Conservation (phyloP, 2,888 invertebrate genomes). For the Nesidiocoris tenuis region DNA sequence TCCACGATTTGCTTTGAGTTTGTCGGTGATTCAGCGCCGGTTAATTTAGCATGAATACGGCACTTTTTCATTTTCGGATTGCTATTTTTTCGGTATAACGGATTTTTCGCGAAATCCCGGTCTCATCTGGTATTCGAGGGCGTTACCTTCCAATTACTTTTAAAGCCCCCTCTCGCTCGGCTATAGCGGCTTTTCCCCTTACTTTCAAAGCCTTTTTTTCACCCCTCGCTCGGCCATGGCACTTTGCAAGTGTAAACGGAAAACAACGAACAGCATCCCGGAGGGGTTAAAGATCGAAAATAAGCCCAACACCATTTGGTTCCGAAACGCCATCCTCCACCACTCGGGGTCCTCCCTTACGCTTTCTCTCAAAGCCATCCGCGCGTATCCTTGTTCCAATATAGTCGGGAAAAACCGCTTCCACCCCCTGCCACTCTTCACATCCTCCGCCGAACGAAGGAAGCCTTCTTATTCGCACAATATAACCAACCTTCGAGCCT, state of each 20-base stretch:
- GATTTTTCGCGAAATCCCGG: background rate
- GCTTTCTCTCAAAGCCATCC: background rate
- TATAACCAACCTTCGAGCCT: slow-evolving; percentile 12
- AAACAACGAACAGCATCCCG: background rate
- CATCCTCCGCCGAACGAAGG: background rate
- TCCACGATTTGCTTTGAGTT: too few species aligned
- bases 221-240: background rate
- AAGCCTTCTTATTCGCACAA: slow-evolving; percentile 13
- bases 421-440: background rate
- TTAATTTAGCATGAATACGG: too few species aligned
- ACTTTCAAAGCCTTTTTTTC: background rate
- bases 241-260: slow-evolving; percentile 10
- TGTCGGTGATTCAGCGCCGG: too few species aligned
- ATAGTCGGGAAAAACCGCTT: slow-evolving; percentile 11
- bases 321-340: background rate
- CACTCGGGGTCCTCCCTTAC: background rate
- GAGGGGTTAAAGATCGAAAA: background rate
- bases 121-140: background rate
- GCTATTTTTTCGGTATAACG: too few species aligned
- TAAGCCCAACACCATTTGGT: slow-evolving; percentile 6
- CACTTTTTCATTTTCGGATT: too few species aligned
- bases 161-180: background rate
- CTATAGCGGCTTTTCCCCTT: background rate
- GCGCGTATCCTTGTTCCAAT: slow-evolving; percentile 13
- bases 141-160: background rate